Conservation (phyloP, 2,113 vertebrate genomes). For the Halcyon senegalensis region DNA sequence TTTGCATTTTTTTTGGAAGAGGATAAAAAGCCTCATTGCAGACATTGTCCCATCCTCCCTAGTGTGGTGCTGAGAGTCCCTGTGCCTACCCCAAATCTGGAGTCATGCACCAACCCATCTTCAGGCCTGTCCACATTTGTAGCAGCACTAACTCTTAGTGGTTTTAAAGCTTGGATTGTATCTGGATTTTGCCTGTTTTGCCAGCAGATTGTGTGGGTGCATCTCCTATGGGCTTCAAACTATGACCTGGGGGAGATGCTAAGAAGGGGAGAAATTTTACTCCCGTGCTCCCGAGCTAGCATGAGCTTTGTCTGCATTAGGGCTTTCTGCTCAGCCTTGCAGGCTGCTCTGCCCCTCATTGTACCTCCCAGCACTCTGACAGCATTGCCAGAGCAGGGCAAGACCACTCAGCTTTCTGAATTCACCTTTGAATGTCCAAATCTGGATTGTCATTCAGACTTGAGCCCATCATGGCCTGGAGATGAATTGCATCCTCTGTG, state of each 20-base stretch:
- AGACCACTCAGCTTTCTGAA: background rate
- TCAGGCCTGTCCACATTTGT: accelerated
- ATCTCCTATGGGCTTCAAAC: background rate
- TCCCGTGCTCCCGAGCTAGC: background rate
- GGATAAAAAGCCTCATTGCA: background rate
- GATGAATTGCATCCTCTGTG: accelerated
- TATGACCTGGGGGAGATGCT: background rate
- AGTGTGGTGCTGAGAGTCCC: background rate
- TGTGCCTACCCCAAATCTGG: accelerated
- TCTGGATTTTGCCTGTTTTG: background rate
- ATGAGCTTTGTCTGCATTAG: background rate
- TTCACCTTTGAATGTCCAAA: background rate
- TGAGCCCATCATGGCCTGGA: background rate
- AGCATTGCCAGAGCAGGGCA: background rate
- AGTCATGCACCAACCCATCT: background rate
- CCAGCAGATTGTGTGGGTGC: background rate
- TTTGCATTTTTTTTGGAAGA: background rate
- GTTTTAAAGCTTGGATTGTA: background rate
- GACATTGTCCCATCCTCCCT: background rate
- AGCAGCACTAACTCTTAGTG: background rate
- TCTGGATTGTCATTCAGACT: background rate
- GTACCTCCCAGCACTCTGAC: accelerated
- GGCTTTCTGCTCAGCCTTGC: background rate
- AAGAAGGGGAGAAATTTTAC: background rate
- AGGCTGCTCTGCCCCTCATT: background rate